Evolutionary conservation across 2,888 invertebrate genomes (phyloP).

Genomic region (Nysson spinosus): DNA sequence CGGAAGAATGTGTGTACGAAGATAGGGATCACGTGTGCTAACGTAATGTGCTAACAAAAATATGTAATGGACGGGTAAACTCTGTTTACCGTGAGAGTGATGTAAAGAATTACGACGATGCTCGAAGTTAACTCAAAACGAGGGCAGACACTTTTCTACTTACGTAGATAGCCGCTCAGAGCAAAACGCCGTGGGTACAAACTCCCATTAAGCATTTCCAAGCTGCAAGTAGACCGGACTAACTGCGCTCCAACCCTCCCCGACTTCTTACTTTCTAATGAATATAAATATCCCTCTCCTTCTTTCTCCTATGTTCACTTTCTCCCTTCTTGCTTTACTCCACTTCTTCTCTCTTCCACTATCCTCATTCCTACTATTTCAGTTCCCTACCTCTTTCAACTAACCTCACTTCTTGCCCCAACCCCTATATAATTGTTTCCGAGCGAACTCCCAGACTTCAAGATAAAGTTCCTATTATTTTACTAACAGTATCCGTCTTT

Average conservation of each 20-base stretch:
- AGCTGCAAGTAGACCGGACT: slow-evolving; percentile 46
- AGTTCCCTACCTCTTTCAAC: slow-evolving; percentile 8
- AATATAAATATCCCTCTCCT: slow-evolving; percentile 63
- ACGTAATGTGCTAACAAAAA: too few relatives aligned
- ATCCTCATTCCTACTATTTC: slow-evolving; percentile 13
- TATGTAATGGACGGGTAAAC: too few relatives aligned
- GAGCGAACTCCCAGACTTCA: slow-evolving; percentile 56
- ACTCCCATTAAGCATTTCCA: slow-evolving; percentile 56
- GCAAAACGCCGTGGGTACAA: slow-evolving; percentile 49
- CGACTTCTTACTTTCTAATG: slow-evolving; percentile 62
- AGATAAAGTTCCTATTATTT: slow-evolving; percentile 65
- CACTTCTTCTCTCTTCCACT: background rate
- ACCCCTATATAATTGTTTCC: slow-evolving; percentile 63
- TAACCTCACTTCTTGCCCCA: slow-evolving; percentile 23
- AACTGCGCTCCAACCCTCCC: slow-evolving; percentile 39
- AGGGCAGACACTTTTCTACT: slow-evolving; percentile 35
- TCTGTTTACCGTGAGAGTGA: too few relatives aligned
- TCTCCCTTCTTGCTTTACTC: background rate
- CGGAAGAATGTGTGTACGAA: too few relatives aligned
- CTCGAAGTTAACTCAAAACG: slow-evolving; percentile 30
- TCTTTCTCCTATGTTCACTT: slow-evolving; percentile 5
- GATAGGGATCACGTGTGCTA: too few relatives aligned
- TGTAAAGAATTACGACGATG: slow-evolving; percentile 17
- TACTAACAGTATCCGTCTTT: slow-evolving; percentile 40
- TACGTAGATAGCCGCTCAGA: slow-evolving; percentile 30